phyloP scores from a whole-genome alignment of 2,797 vertebrate species.

The Dromococcyx pavoninus region DNA sequence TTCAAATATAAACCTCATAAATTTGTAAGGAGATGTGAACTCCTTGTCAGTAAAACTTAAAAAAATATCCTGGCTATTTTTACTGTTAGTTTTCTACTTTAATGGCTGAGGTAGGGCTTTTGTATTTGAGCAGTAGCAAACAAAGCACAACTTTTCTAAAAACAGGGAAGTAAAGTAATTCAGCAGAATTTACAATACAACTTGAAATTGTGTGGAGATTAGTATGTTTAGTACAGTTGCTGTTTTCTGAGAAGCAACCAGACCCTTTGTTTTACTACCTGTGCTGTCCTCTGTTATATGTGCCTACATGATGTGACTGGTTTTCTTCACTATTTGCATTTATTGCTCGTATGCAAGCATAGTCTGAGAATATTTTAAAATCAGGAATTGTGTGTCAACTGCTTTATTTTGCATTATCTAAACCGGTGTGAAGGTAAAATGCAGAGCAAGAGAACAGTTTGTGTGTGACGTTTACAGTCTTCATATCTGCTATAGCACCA shows the following conservation, averaged over 20 bases:
- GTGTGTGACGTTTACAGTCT: not conserved
- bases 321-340: not conserved
- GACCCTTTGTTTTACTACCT: not conserved
- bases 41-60: not conserved
- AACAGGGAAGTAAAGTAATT: not conserved
- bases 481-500: not conserved
- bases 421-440: not conserved
- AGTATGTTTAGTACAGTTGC: not conserved
- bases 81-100: not conserved
- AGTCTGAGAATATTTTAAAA: not conserved
- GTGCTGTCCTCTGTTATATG: not conserved
- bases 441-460: not conserved
- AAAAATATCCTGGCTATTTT: not conserved
- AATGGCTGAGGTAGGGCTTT: not conserved
- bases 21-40: not conserved
- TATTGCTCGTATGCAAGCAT: not conserved
- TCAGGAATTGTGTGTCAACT: not conserved
- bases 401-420: not conserved
- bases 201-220: not conserved
- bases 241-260: not conserved
- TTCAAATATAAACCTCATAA: not conserved
- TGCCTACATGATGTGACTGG: not conserved
- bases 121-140: not conserved
- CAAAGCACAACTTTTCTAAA: not conserved
- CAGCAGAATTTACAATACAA: not conserved